Evolutionary conservation across 2,113 vertebrate species (phyloP).

Genomic region (Caloenas nicobarica): DNA sequence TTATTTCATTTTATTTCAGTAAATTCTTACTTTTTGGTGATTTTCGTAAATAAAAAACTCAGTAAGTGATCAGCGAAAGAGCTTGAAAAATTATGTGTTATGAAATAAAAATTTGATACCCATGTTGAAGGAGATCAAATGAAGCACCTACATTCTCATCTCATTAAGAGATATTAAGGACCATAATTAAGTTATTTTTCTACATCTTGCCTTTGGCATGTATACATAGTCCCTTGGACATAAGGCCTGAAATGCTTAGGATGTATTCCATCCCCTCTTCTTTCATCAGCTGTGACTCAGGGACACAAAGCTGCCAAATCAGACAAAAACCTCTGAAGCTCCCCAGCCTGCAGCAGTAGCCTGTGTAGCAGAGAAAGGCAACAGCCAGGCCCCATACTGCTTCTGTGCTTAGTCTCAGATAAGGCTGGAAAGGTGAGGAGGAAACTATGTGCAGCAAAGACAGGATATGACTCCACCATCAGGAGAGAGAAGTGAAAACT

Average conservation of each 20-base stretch:
- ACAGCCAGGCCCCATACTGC: fast-evolving
- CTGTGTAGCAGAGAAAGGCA: neutral
- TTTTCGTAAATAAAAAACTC: neutral
- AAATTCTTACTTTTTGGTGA: neutral
- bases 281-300: neutral
- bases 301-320: neutral
- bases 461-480: conserved; percentile 7
- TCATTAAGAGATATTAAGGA: neutral
- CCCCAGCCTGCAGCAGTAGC: neutral
- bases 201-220: neutral
- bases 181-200: neutral
- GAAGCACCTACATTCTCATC: neutral
- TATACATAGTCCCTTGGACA: neutral
- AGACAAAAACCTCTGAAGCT: neutral
- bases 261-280: neutral
- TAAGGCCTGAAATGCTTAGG: neutral
- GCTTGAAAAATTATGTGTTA: neutral
- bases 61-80: neutral
- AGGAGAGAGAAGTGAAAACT: conserved; percentile 14
- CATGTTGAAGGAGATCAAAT: neutral
- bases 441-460: neutral
- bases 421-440: neutral
- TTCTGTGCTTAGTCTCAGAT: neutral
- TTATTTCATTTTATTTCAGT: neutral
- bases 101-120: neutral